Evolutionary conservation across 1,140 invertebrate genomes (phyloP).

Genomic region (Drosophila subpulchrella): DNA sequence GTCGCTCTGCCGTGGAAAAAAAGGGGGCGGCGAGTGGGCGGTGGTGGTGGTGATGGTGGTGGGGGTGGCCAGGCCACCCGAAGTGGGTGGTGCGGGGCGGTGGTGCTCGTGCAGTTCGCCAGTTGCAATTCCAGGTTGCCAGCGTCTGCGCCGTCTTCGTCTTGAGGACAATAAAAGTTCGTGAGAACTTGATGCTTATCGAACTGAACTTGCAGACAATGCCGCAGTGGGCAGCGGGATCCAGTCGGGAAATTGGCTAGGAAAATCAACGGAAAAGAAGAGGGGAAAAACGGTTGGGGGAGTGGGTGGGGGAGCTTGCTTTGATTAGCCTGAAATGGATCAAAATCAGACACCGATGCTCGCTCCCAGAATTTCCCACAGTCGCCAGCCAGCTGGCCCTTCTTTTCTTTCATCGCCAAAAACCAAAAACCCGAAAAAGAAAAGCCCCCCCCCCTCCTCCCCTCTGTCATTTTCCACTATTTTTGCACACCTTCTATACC

Average conservation of each 20-base stretch:
- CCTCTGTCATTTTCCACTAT: constrained; percentile 1
- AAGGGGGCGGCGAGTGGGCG: background rate
- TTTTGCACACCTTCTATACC: constrained; percentile 27
- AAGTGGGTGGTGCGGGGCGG: constrained; percentile 1
- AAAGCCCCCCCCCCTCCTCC: background rate
- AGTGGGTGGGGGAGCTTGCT: background rate
- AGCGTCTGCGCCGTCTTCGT: constrained; percentile 19
- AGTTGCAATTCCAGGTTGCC: constrained; percentile 20
- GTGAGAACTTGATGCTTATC: constrained; percentile 83
- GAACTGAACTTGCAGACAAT: constrained; percentile 62
- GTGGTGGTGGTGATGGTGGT: background rate
- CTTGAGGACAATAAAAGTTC: constrained; percentile 78
- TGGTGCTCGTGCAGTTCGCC: constrained; percentile 40
- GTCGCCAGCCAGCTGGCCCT: constrained; percentile 21
- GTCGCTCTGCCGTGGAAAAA: constrained; percentile 27
- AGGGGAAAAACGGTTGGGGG: too few relatives aligned
- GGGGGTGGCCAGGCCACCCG: too few relatives aligned
- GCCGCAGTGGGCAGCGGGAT: constrained; percentile 53
- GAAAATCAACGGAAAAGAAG: background rate
- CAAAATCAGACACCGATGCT: constrained; percentile 36
- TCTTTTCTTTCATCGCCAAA: constrained; percentile 2
- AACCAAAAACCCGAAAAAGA: background rate
- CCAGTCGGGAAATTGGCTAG: constrained; percentile 15
- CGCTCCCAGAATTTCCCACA: constrained; percentile 41
- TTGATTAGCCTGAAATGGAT: constrained; percentile 56